Percentiles rank a stretch among this genome's conserved stretches.
Conservation (phyloP, 1,140 invertebrate genomes). For the Chironomus tepperi region DNA sequence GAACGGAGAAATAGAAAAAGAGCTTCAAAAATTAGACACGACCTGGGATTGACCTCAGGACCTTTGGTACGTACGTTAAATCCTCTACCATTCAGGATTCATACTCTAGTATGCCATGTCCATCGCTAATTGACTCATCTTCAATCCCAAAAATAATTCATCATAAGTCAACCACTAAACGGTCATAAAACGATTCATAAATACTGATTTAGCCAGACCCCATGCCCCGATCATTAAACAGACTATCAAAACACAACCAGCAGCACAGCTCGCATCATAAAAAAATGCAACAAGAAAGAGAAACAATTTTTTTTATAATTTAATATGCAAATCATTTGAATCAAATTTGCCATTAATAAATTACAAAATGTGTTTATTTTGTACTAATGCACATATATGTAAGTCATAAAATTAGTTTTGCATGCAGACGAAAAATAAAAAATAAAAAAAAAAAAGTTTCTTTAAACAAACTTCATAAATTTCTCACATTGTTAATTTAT, state of each 20-base stretch:
- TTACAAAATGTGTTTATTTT: not conserved
- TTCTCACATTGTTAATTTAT: slow-evolving; percentile 5
- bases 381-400: not conserved
- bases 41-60: too few species aligned
- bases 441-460: not conserved
- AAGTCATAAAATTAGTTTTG: not conserved
- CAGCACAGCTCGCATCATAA: not conserved
- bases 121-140: too few species aligned
- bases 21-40: too few species aligned
- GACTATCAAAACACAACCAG: not conserved
- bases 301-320: not conserved
- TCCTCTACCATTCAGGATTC: too few species aligned
- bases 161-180: too few species aligned
- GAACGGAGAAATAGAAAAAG: too few species aligned
- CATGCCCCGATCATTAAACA: not conserved
- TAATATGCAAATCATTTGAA: slow-evolving; percentile 7
- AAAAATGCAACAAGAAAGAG: not conserved
- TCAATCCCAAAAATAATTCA: too few species aligned
- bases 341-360: slow-evolving; percentile 18
- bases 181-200: not conserved
- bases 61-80: too few species aligned
- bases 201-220: not conserved
- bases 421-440: not conserved
- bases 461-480: slow-evolving; percentile 1
- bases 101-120: too few species aligned